Evolutionary conservation across 2,797 vertebrate species (phyloP), one percentile per base, ranked within the genome.

Genomic region (Helicolenus hilgendorfi): DNA sequence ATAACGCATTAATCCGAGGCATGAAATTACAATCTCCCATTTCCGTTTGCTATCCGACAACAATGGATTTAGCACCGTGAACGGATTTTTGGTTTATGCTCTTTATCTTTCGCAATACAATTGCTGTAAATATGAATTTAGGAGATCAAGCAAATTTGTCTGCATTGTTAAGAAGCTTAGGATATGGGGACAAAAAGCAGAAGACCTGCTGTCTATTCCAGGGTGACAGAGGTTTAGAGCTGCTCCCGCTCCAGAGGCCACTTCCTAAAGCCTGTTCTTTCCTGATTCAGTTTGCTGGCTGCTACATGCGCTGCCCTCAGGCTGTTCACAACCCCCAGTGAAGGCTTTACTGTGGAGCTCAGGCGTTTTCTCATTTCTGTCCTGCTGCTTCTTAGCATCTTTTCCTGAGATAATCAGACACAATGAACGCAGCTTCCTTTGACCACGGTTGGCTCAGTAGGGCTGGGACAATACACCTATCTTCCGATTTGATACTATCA

Each of bases 121-220:
- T 96, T 83, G 91, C 92, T 90, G 94, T 96, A 97, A 97, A 97
- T 97, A 95, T 91, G 90, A 97, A 95, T 97, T 95, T 86, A 94
- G 82, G 89, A 96, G 95, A 97, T 97, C 95, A 97, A 96, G 94
- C 94, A 91, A 91, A 95, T 96, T 95, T 93, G 91, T 85, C 90
- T 90, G 80, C 83, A 90, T 95, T 96, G 92, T 94, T 95, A 97
- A 97, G 96, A 90, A 92, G 95, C 96, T 97, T 97, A 97, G 84
- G n/a, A 70, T 75, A 89, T 79, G 31, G 29, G 62, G 81, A 71
- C 62, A 85, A 79, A 83, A 83, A 77, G 71, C 74, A 83, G 68
- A 83, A 84, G 88, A 90, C 79, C 89, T 85, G 80, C 84, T 88
- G 77, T 79, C 78, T 94, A 11, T 87, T 92, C 83, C 68, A 59